Conservation (phyloP, 2,888 invertebrate species). For the Tinea semifulvella region DNA sequence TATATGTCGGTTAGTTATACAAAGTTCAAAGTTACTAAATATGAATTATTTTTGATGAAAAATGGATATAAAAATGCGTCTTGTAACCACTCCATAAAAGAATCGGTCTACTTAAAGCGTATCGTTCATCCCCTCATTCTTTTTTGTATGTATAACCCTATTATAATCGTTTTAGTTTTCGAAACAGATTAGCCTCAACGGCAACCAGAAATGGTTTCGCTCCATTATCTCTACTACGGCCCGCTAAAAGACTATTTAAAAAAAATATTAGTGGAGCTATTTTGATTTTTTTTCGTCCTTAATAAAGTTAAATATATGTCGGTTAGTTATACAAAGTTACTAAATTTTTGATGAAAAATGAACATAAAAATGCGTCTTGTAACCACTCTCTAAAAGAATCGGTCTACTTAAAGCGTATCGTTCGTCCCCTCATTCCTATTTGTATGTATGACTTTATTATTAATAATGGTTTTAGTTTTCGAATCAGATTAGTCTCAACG, state of each 20-base stretch:
- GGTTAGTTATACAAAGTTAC: no score
- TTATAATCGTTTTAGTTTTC: slow-evolving; percentile 75
- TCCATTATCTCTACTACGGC: slow-evolving; percentile 83
- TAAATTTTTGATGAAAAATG: no score
- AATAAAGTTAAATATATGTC: no score
- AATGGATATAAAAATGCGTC: no score
- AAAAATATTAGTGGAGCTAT: slow-evolving; percentile 69
- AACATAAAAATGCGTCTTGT: no score
- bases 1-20: no score
- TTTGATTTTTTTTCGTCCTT: no score
- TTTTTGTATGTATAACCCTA: slow-evolving; percentile 76
- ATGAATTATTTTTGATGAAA: no score
- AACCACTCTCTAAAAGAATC: slow-evolving; percentile 36
- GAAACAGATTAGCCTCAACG: slow-evolving; percentile 81
- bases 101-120: slow-evolving; percentile 71
- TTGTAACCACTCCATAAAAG: slow-evolving; percentile 26
- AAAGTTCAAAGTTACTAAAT: no score
- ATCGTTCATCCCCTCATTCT: slow-evolving; percentile 80
- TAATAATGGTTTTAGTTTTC: slow-evolving; percentile 75
- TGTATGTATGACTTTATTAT: slow-evolving; percentile 73
- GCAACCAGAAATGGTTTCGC: slow-evolving; percentile 79
- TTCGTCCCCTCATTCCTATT: slow-evolving; percentile 82
- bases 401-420: slow-evolving; percentile 73
- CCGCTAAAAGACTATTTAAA: slow-evolving; percentile 82
- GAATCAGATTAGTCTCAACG: slow-evolving; percentile 81